These are phyloP conservation scores for Gymnarchus niloticus DNA, from an alignment of 2,113 vertebrate species.

Conservation along the genomic window DNA sequence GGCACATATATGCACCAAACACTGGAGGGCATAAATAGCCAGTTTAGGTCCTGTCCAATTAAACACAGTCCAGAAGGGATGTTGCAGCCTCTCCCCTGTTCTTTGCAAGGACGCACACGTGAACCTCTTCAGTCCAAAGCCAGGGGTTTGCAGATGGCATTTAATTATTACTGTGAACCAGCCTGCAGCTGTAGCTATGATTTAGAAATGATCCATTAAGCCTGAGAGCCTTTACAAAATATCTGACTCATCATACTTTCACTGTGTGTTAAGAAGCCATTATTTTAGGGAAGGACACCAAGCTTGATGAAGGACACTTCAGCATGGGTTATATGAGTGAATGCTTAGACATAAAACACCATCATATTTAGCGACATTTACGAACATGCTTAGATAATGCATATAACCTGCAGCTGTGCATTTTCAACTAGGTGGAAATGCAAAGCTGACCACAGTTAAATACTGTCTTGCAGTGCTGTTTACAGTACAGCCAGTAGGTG, in stretches of 20 bases:
- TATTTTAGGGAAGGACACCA: neutral
- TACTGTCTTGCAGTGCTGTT: neutral
- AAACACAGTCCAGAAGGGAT: constrained; percentile 30
- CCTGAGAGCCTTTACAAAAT: neutral
- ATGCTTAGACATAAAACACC: neutral
- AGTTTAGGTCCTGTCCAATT: neutral
- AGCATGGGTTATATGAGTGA: neutral
- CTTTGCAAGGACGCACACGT: neutral
- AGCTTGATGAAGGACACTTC: neutral
- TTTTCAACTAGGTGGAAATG: neutral
- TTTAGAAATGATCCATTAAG: constrained; percentile 19
- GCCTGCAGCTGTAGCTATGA: neutral
- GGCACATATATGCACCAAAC: neutral
- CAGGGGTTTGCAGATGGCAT: neutral
- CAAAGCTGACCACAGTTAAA: neutral
- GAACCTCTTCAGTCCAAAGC: constrained; percentile 18
- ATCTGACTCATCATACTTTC: constrained; percentile 6
- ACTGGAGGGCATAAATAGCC: neutral
- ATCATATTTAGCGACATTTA: neutral
- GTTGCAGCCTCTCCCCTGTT: constrained; percentile 36
- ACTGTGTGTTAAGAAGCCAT: neutral
- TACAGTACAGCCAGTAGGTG: neutral
- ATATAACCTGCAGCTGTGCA: neutral
- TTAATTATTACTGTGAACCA: neutral
- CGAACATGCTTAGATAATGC: neutral